These are phyloP conservation scores for Astreopora myriophthalma DNA, from an alignment of 64 coral and sea anemone genomes.

Conservation along the genomic window DNA sequence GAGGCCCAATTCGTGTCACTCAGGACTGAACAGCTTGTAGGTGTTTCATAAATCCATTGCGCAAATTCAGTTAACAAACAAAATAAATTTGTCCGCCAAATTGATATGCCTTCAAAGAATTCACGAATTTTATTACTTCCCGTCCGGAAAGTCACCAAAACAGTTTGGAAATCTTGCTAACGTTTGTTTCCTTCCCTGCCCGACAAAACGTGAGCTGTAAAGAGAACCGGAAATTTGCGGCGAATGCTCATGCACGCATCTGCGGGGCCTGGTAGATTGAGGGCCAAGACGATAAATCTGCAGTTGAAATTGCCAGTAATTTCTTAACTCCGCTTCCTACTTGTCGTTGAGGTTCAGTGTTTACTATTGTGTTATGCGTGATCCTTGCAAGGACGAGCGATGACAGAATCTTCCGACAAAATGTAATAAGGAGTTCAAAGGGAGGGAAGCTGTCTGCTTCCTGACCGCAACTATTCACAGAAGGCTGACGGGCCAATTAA, in stretches of 20 bases:
- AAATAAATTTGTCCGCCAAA: neutral
- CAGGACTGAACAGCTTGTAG: neutral
- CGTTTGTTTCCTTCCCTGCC: constrained; percentile 26
- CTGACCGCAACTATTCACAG: constrained; percentile 42
- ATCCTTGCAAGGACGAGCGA: neutral
- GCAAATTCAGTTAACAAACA: neutral
- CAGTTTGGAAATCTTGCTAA: neutral
- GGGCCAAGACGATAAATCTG: neutral
- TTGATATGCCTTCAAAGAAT: constrained; percentile 11
- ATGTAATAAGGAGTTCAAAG: constrained; percentile 19
- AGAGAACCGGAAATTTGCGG: constrained; percentile 33
- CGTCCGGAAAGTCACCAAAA: constrained; percentile 30
- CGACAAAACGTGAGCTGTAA: neutral
- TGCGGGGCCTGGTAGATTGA: neutral
- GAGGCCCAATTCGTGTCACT: neutral
- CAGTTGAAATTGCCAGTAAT: neutral
- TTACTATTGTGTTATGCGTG: neutral
- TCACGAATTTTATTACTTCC: constrained; percentile 31
- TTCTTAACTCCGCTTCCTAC: neutral
- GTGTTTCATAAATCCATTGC: neutral
- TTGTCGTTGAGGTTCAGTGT: neutral
- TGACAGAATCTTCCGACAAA: constrained; percentile 14
- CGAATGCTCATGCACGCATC: neutral
- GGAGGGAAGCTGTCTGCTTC: constrained; percentile 34
- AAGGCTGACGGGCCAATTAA: constrained; percentile 4